Conservation (phyloP, 2,797 vertebrate species). For the Octomys mimax region DNA sequence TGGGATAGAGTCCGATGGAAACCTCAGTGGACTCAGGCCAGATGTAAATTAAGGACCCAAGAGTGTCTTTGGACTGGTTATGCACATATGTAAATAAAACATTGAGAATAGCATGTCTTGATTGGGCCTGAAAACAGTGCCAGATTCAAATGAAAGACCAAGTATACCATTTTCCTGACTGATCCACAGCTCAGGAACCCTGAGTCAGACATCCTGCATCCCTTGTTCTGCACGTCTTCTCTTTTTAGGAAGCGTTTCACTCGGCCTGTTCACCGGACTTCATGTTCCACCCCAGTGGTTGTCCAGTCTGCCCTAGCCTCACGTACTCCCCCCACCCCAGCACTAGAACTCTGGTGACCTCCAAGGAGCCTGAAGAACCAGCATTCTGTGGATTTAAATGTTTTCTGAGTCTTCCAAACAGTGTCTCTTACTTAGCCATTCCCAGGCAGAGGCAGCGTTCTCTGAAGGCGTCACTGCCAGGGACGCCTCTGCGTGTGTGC, state of each 20-base stretch:
- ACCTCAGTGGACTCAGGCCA: neutral
- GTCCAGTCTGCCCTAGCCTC: neutral
- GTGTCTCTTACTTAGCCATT: neutral
- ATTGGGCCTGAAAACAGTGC: neutral
- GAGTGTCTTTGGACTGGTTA: neutral
- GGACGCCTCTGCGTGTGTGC: neutral
- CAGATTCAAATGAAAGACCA: neutral
- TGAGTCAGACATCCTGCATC: neutral
- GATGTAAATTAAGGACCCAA: neutral
- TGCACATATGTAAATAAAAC: neutral
- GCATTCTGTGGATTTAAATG: neutral
- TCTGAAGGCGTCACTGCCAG: neutral
- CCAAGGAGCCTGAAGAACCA: neutral
- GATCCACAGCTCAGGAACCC: neutral
- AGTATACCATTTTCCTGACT: neutral
- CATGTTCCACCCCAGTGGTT: neutral
- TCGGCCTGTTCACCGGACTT: neutral
- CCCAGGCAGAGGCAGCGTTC: neutral
- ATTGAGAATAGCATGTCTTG: neutral
- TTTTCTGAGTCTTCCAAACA: neutral
- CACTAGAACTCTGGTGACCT: neutral
- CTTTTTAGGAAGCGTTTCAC: neutral
- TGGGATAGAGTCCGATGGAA: neutral
- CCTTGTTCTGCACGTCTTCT: neutral
- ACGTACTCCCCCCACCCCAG: neutral